A percentile compares a stretch with the other conserved stretches of the same genome.
These are phyloP conservation scores for Staurois parvus DNA, from an alignment of 2,797 vertebrate genomes.

Conservation along the genomic window DNA sequence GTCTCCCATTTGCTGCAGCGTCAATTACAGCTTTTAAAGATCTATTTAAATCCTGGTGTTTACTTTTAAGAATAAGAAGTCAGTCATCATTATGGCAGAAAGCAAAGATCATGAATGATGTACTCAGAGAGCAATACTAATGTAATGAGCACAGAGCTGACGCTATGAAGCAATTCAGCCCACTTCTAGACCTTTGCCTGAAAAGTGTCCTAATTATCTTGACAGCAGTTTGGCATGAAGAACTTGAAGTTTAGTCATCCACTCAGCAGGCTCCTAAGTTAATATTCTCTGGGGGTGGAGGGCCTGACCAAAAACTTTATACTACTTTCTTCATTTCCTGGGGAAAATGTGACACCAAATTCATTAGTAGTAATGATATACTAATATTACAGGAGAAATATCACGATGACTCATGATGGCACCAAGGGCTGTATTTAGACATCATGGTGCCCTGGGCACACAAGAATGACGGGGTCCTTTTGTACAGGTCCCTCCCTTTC, in stretches of 20 bases:
- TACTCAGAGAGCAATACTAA: constrained; percentile 37
- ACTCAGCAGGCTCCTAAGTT: constrained; percentile 42
- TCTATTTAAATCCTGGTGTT: constrained; percentile 44
- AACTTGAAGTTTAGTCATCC: constrained; percentile 50
- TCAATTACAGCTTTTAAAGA: constrained; percentile 25
- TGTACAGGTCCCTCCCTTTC: no score
- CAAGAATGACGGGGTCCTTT: not conserved
- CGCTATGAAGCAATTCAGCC: constrained; percentile 53
- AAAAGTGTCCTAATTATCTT: constrained; percentile 62
- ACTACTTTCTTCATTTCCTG: not conserved
- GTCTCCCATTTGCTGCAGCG: not conserved
- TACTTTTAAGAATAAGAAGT: constrained; percentile 40
- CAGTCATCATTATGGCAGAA: constrained; percentile 54
- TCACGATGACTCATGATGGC: not conserved
- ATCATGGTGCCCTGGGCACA: not conserved
- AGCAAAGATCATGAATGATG: constrained; percentile 55
- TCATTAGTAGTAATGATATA: not conserved
- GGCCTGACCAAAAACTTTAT: constrained; percentile 8
- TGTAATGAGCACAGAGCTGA: constrained; percentile 58
- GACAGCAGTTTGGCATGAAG: constrained; percentile 57
- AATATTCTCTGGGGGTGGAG: constrained; percentile 28
- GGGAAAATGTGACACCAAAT: not conserved
- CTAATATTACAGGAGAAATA: not conserved
- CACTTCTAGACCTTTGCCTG: constrained; percentile 60
- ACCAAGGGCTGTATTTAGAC: not conserved